Evolutionary conservation across 2,113 vertebrate species (phyloP).

Genomic region (Gallinago undulata): DNA sequence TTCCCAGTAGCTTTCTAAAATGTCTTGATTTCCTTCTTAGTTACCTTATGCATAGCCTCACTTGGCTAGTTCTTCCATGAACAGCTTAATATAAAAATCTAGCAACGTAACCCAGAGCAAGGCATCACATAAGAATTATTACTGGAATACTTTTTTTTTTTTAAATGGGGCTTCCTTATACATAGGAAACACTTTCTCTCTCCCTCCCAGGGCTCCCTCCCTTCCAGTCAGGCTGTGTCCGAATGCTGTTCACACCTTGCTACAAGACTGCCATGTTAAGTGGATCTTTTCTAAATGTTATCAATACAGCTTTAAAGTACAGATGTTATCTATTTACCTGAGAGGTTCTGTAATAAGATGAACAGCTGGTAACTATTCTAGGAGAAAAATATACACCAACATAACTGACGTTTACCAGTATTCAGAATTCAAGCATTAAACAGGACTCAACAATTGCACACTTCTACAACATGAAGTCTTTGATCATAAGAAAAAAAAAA

Average conservation of each 20-base stretch:
- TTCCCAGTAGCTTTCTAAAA: neutral
- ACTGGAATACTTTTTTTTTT: neutral
- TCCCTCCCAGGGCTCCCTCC: neutral
- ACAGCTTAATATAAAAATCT: neutral
- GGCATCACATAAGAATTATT: neutral
- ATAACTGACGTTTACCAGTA: neutral
- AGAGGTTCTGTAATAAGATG: conserved; percentile 8
- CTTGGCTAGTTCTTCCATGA: neutral
- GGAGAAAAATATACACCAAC: conserved; percentile 14
- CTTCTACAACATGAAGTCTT: neutral
- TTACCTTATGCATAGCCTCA: neutral
- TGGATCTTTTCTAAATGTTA: neutral
- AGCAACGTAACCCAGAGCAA: neutral
- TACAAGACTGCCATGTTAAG: neutral
- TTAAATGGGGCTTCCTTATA: neutral
- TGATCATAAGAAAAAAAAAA: conserved; percentile 1
- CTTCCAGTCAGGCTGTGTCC: neutral
- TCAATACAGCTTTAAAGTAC: neutral
- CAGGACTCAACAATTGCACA: conserved; percentile 26
- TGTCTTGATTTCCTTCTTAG: neutral
- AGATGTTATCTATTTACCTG: neutral
- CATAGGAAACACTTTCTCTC: neutral
- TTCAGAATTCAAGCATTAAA: conserved; percentile 44
- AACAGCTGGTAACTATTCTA: conserved; percentile 13
- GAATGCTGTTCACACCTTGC: neutral